phyloP scores from a whole-genome alignment of 2,888 invertebrate species.

The Sesia apiformis region DNA sequence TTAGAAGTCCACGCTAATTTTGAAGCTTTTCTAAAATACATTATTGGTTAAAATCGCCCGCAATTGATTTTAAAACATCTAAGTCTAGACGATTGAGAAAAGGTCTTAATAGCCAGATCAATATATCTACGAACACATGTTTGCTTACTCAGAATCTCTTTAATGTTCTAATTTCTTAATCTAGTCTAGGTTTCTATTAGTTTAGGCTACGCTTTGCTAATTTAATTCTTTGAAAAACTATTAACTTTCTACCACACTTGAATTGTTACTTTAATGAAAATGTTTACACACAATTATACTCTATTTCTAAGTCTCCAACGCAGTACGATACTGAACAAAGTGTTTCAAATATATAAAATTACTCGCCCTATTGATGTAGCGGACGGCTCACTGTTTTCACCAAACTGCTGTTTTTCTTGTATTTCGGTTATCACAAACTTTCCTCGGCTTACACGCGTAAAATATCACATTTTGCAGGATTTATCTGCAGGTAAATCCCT shows the following conservation, averaged over 20 bases:
- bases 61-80: slow-evolving; percentile 32
- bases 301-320: slow-evolving; percentile 55
- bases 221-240: slow-evolving; percentile 44
- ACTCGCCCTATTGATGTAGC: slow-evolving; percentile 66
- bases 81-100: slow-evolving; percentile 47
- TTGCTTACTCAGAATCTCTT: slow-evolving; percentile 35
- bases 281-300: slow-evolving; percentile 34
- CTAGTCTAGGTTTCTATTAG: slow-evolving; percentile 55
- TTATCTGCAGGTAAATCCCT: slow-evolving; percentile 34
- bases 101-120: slow-evolving; percentile 49
- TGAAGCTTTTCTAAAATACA: slow-evolving; percentile 57
- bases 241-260: slow-evolving; percentile 53
- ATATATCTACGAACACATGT: slow-evolving; percentile 35
- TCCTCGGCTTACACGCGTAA: slow-evolving; percentile 17
- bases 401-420: slow-evolving; percentile 50
- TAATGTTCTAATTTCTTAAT: slow-evolving; percentile 40
- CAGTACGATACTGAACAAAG: slow-evolving; percentile 42
- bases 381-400: slow-evolving; percentile 51
- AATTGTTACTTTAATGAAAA: slow-evolving; percentile 25
- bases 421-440: slow-evolving; percentile 37
- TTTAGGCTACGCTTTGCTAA: slow-evolving; percentile 45
- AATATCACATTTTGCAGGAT: neutral
- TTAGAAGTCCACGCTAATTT: slow-evolving; percentile 16
- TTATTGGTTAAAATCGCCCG: slow-evolving; percentile 49
- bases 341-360: slow-evolving; percentile 59